Evolutionary conservation across 2,888 invertebrate genomes (phyloP).

Genomic region (Patella caerulea): DNA sequence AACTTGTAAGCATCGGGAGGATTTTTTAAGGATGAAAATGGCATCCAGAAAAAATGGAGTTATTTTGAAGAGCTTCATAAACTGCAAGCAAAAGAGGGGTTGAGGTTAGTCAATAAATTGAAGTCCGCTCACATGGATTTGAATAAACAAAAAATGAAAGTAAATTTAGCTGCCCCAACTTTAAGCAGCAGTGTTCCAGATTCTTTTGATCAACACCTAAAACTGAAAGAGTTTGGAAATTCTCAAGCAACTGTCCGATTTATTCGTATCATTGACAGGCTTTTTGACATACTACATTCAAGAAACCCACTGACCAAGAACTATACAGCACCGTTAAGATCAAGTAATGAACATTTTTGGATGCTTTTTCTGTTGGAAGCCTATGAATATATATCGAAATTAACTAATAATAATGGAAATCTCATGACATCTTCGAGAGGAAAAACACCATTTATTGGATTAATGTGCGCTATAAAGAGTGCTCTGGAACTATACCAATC

Average conservation of each 20-base stretch:
- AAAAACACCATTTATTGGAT: conserved; percentile 1
- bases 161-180: not conserved
- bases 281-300: conserved; percentile 3
- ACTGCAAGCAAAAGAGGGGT: not conserved
- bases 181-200: not conserved
- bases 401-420: conserved; percentile 4
- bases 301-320: not conserved
- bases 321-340: not conserved
- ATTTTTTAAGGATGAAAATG: not conserved
- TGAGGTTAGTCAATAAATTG: not conserved
- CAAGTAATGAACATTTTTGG: not conserved
- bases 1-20: not conserved
- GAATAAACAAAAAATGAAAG: too few species aligned
- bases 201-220: not conserved
- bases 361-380: not conserved
- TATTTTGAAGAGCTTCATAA: not conserved
- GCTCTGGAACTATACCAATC: not conserved
- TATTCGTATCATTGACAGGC: conserved; percentile 3
- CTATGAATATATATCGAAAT: not conserved
- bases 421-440: not conserved
- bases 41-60: not conserved
- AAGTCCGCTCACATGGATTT: not conserved
- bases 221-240: not conserved
- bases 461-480: not conserved
- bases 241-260: not conserved